Evolutionary conservation across 2,797 vertebrate species (phyloP), one percentile per base, ranked within the genome.

Genomic region (Hyperoplus lanceolatus): DNA sequence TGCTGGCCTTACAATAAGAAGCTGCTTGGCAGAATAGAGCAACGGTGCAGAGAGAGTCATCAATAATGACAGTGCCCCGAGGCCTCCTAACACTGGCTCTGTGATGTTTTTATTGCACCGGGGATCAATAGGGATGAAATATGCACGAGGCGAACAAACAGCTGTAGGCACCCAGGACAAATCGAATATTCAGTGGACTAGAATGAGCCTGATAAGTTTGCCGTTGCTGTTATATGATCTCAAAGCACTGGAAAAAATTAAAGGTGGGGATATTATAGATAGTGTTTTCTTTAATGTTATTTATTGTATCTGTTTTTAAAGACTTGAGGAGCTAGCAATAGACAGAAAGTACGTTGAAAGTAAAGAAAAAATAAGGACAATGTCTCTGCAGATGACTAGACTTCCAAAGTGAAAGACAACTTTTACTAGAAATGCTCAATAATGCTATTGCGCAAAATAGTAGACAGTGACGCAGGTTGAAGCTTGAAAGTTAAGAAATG

Each of bases 41-140:
- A 3, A 69, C 66, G 21, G 79, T 67, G 75, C 62, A 56, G 38
- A 62, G 65, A 38, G 39, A 69, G 51, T 67, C 85, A 90, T 89
- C 82, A 91, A 90, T 87, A 89, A 89, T 75, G 70, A 15, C 42
- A 4, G 60, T 2, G 67, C 73, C 83, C 68, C 2, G 39, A 79
- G 80, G 83, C 73, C 45, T 55, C 13, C 67, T 0, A n/a, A 82
- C 70, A 56, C 16, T 1, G 76, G 67, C 71, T 43, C 75, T 62
- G 80, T 81, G 79, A 86, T 81, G 89, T 57, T 84, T 88, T 90
- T 91, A 90, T 87, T 86, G 77, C 79, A 42, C 1, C 29, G 0
- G 55, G 43, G 83, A 91, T 93, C 91, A 78, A 92, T 90, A 66
- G 66, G 68, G 77, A 86, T 90, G 81, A 93, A 90, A 89, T 79